Conservation (phyloP, 2,113 vertebrate genomes). For the Albula goreensis region DNA sequence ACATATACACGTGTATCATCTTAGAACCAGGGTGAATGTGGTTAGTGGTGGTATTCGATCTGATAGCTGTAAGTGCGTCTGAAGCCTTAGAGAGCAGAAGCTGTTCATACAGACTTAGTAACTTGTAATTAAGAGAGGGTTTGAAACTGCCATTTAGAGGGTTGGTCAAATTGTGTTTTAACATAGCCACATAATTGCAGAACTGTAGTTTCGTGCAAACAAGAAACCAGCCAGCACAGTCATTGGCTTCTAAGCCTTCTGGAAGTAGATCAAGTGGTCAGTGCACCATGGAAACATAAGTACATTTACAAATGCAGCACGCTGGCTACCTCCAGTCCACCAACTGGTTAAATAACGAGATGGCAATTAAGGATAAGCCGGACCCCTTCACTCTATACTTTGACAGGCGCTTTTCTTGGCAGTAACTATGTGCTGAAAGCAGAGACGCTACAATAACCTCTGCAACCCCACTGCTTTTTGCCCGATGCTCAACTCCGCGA, state of each 20-base stretch:
- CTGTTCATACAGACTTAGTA: not conserved
- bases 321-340: not conserved
- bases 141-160: not conserved
- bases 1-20: not conserved
- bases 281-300: not conserved
- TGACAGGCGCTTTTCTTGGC: not conserved
- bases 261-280: not conserved
- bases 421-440: not conserved
- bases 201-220: not conserved
- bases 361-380: not conserved
- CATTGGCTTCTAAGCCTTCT: not conserved
- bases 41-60: not conserved
- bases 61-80: not conserved
- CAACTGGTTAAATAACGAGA: constrained; percentile 2
- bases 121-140: not conserved
- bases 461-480: not conserved
- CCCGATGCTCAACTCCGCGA: not conserved
- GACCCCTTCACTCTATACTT: not conserved
- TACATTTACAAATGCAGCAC: not conserved
- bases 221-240: not conserved
- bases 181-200: constrained; percentile 15
- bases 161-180: not conserved
- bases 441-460: not conserved
- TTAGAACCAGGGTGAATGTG: not conserved
- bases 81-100: not conserved